Evolutionary conservation across 2,888 invertebrate genomes (phyloP).

Genomic region (Atrina japonica): DNA sequence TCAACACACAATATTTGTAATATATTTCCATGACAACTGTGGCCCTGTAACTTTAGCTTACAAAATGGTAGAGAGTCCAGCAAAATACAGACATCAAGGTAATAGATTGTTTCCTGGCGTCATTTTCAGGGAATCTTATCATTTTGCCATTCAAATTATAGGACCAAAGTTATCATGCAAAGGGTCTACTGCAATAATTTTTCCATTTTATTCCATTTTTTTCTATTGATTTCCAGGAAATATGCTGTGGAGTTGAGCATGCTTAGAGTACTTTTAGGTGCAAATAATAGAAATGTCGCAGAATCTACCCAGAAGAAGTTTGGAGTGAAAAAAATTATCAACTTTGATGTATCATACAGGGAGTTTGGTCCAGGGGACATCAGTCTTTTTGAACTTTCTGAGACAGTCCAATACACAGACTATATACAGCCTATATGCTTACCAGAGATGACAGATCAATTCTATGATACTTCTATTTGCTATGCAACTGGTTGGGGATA

Average conservation of each 20-base stretch:
- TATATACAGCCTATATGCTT: slow-evolving; percentile 72
- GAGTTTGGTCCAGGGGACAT: slow-evolving; percentile 59
- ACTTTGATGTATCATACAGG: slow-evolving; percentile 46
- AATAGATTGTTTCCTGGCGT: too few relatives aligned
- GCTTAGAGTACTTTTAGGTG: slow-evolving; percentile 60
- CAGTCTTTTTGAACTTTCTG: slow-evolving; percentile 61
- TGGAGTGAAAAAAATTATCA: slow-evolving; percentile 40
- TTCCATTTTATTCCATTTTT: not conserved
- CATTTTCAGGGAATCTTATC: too few relatives aligned
- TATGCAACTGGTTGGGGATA: slow-evolving; percentile 69
- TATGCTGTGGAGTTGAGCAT: slow-evolving; percentile 28
- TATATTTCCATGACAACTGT: too few relatives aligned
- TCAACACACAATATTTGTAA: too few relatives aligned
- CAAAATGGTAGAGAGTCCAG: too few relatives aligned
- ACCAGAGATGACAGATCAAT: slow-evolving; percentile 53
- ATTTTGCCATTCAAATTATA: too few relatives aligned
- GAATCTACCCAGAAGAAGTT: slow-evolving; percentile 44
- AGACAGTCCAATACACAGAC: slow-evolving; percentile 60
- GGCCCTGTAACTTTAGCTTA: too few relatives aligned
- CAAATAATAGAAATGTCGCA: slow-evolving; percentile 47
- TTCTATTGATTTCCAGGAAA: slow-evolving; percentile 8
- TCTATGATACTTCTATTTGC: slow-evolving; percentile 59
- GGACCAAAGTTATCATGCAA: too few relatives aligned
- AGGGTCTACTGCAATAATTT: too few relatives aligned
- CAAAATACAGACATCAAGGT: too few relatives aligned